phyloP scores from a whole-genome alignment of 2,113 vertebrate genomes.

The Tupaia tana region DNA sequence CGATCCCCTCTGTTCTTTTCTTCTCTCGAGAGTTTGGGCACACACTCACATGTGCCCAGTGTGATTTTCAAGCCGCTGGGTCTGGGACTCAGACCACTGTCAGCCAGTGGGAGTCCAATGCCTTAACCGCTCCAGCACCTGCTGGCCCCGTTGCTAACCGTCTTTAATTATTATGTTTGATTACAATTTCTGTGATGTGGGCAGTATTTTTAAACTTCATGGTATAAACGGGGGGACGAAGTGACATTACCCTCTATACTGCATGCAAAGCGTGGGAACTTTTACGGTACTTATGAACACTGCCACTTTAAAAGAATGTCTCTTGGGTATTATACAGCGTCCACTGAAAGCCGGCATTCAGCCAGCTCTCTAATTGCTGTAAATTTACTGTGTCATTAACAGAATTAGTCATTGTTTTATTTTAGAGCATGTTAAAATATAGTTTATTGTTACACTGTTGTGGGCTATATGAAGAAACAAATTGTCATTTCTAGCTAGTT shows the following conservation, averaged over 20 bases:
- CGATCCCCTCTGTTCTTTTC: too few relatives aligned
- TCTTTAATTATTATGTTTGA: background rate
- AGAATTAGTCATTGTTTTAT: slow-evolving; percentile 71
- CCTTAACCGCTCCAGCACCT: too few relatives aligned
- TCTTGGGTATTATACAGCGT: slow-evolving; percentile 30
- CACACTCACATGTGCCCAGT: too few relatives aligned
- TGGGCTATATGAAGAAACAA: slow-evolving; percentile 39
- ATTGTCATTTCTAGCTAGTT: slow-evolving; percentile 49
- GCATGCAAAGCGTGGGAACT: background rate
- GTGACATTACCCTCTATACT: background rate
- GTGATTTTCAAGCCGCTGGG: too few relatives aligned
- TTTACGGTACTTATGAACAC: slow-evolving; percentile 7
- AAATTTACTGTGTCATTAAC: slow-evolving; percentile 76
- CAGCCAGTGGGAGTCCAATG: too few relatives aligned
- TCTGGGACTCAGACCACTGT: too few relatives aligned
- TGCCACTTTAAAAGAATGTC: slow-evolving; percentile 19
- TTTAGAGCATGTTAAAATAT: slow-evolving; percentile 70
- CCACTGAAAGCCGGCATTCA: slow-evolving; percentile 36
- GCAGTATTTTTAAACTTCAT: background rate
- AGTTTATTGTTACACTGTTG: slow-evolving; percentile 52
- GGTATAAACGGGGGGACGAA: background rate
- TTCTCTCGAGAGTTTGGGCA: too few relatives aligned
- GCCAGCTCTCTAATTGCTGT: slow-evolving; percentile 66
- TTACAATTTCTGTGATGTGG: background rate
- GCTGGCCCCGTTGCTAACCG: background rate